Evolutionary conservation across 2,888 invertebrate species (phyloP).

Genomic region (Sabellastarte sp.): DNA sequence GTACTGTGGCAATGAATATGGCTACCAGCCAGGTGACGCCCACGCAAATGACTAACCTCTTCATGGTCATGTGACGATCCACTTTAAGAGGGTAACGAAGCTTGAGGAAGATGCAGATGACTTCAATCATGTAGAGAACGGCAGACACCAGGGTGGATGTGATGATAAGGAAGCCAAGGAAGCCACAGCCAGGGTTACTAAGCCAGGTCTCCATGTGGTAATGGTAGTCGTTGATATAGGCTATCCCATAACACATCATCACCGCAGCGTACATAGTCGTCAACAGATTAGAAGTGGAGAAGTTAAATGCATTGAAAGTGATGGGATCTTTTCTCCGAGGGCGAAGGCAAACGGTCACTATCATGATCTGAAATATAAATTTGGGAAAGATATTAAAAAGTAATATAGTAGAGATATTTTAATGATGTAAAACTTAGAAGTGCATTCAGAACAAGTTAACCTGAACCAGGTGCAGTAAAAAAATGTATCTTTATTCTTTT

Average conservation of each 20-base stretch:
- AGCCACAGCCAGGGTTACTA: conserved; percentile 7
- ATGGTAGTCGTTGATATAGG: conserved; percentile 7
- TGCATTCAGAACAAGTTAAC: too few relatives aligned
- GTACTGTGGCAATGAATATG: conserved; percentile 5
- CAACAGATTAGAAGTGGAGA: conserved; percentile 12
- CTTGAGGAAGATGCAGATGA: conserved; percentile 2
- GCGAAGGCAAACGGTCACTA: conserved; percentile 4
- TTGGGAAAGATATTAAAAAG: too few relatives aligned
- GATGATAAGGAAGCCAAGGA: conserved; percentile 11
- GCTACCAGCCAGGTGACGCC: background rate
- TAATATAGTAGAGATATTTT: too few relatives aligned
- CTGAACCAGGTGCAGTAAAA: too few relatives aligned
- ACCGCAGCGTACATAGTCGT: conserved; percentile 12
- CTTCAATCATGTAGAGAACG: conserved; percentile 8
- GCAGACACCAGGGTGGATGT: conserved; percentile 4
- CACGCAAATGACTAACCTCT: background rate
- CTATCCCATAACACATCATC: conserved; percentile 6
- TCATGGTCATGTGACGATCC: conserved; percentile 6
- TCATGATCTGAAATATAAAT: conserved; percentile 8
- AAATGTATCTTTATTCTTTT: too few relatives aligned
- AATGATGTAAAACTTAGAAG: too few relatives aligned
- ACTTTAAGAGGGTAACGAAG: conserved; percentile 6
- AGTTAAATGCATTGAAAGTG: conserved; percentile 6
- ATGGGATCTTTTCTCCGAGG: conserved; percentile 10
- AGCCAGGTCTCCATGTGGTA: conserved; percentile 17